A percentile compares a stretch with the other conserved stretches of the same genome.
These are phyloP conservation scores for Heliocidaris tuberculata DNA, from an alignment of 35 echinoderm and acorn worm genomes.

Conservation along the genomic window DNA sequence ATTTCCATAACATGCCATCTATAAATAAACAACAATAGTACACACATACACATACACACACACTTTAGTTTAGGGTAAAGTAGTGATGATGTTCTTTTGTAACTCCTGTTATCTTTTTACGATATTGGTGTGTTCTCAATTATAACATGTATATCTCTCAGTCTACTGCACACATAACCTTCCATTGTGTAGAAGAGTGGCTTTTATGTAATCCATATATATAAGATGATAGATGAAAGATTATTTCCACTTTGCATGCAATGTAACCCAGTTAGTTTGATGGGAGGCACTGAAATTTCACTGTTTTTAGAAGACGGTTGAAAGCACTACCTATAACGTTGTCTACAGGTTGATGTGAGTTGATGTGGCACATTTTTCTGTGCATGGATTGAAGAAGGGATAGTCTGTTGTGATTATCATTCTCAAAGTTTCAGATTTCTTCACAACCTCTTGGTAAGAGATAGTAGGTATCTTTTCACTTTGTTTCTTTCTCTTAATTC, in stretches of 20 bases:
- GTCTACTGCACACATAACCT: not conserved
- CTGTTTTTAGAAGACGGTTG: not conserved
- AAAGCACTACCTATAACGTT: not conserved
- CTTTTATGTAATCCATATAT: not conserved
- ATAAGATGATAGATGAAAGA: not conserved
- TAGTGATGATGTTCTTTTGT: not conserved
- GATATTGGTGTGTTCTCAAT: not conserved
- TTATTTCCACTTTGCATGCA: not conserved
- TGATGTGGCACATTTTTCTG: not conserved
- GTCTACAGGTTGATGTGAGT: not conserved
- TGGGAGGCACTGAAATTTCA: not conserved
- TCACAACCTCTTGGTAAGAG: not conserved
- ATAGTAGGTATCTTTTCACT: not conserved
- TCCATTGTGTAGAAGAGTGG: not conserved
- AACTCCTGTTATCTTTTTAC: not conserved
- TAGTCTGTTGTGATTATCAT: not conserved
- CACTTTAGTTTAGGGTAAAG: not conserved
- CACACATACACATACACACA: no score
- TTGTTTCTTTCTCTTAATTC: not conserved
- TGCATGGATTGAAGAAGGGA: not conserved
- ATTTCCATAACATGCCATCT: no score
- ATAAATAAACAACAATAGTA: no score
- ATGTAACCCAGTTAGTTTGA: not conserved
- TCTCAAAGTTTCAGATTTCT: not conserved
- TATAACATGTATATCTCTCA: not conserved